phyloP scores from a whole-genome alignment of 2,888 invertebrate genomes.

The Abrostola triplasia region DNA sequence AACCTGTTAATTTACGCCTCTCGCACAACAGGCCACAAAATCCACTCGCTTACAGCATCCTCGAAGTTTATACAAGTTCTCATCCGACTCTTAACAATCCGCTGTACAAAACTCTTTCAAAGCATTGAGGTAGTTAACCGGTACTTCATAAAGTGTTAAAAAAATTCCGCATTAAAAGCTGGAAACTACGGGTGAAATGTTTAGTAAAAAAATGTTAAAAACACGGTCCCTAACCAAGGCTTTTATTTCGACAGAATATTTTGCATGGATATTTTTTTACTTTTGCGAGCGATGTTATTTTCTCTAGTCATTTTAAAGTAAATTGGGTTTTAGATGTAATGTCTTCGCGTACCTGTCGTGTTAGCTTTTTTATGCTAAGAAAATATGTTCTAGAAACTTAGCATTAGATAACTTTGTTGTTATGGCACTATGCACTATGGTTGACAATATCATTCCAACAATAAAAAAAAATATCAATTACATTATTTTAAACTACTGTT shows the following conservation, averaged over 20 bases:
- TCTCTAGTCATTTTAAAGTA: slow-evolving; percentile 47
- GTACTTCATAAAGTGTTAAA: slow-evolving; percentile 57
- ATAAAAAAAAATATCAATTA: neutral
- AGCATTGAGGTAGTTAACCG: slow-evolving; percentile 58
- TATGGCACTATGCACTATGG: too few relatives aligned
- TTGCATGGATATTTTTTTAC: slow-evolving; percentile 31
- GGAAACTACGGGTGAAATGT: slow-evolving; percentile 40
- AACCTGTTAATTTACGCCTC: slow-evolving; percentile 27
- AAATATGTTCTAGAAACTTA: slow-evolving; percentile 27
- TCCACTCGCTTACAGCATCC: slow-evolving; percentile 25
- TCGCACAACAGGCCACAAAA: slow-evolving; percentile 23
- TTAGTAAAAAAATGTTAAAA: slow-evolving; percentile 29
- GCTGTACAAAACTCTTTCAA: slow-evolving; percentile 54
- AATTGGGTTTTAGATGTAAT: slow-evolving; percentile 54
- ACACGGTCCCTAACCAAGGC: slow-evolving; percentile 24
- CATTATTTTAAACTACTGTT: too few relatives aligned
- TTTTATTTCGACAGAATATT: slow-evolving; percentile 44
- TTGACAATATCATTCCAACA: neutral
- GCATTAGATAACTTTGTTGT: too few relatives aligned
- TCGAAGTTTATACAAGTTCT: slow-evolving; percentile 49
- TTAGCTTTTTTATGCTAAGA: slow-evolving; percentile 39
- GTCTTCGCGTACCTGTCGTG: slow-evolving; percentile 51
- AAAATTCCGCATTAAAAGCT: slow-evolving; percentile 55
- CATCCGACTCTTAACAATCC: slow-evolving; percentile 52
- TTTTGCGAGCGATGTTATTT: slow-evolving; percentile 31